Base-by-base conservation (phyloP, 2,888 invertebrate genomes). In the Philopedon plagiatum region DNA sequence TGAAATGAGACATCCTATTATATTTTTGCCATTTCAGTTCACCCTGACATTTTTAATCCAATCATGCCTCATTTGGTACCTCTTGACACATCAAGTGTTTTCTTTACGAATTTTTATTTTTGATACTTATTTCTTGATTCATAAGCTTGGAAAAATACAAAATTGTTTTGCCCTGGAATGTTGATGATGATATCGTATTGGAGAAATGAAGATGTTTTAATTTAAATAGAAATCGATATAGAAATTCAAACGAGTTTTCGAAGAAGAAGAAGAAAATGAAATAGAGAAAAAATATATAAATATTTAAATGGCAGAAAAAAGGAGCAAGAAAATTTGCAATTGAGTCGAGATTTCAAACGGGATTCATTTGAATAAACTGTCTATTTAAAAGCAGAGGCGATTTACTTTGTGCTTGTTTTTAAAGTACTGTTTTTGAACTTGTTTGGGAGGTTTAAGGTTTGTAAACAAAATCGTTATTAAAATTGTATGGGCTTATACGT, bases 311-410 rank as follows among this genome's bases (percentile, higher is more conserved):
- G 29, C 21, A 58, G 32, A 34, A 66, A 44, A 54, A 46, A 44
- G 44, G 37, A 44, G 44, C 44, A 56, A 32, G 62, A 34, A 69
- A 51, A 69, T 62, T 61, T 62, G 68, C 68, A 61, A 62, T 69
- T 62, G 62, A 62, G 54, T 37, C 23, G 11, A 32, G 62, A 56
- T 62, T 69, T 62, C 19, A 62, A 56, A 11, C 8, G 29, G 44
- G 39, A 56, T 61, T 62, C 37, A 69, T 69, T 69, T 69, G 56
- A 69, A 69, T 69, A 69, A 69, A 44, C 19, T 44, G 32, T n/a
- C 68, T 51, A 69, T 69, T 69, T 62, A 54, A 34, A 69, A 44
- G 68, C 68, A 69, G 21, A 44, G 32, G 44, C 34, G 13, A 23
- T 62, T 62, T 68, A 62, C 13, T 19, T 62, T 69, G 26, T 61